These are phyloP conservation scores for Tamias sibiricus DNA, from an alignment of 2,113 vertebrate species.

Conservation along the genomic window DNA sequence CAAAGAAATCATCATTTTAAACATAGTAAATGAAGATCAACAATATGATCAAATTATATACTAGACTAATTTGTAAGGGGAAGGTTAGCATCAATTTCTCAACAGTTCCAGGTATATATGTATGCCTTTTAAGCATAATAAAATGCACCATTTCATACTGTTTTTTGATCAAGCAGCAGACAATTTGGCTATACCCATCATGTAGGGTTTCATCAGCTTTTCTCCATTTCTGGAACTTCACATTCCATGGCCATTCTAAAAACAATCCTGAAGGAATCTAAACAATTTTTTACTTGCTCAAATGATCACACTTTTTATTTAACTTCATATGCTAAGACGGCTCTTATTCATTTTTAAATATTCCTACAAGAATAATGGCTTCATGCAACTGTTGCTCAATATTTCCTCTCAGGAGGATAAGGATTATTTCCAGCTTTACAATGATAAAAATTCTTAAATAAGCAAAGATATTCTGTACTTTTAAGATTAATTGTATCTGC, in stretches of 20 bases:
- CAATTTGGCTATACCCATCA: background rate
- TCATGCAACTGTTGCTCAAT: background rate
- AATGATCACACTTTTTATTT: background rate
- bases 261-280: background rate
- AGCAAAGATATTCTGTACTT: background rate
- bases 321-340: background rate
- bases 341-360: constrained; percentile 38
- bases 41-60: background rate
- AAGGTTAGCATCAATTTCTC: background rate
- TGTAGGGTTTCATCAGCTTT: background rate
- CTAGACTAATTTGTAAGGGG: background rate
- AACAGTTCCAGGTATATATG: background rate
- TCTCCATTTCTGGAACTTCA: background rate
- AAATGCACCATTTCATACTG: background rate
- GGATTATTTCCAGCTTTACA: constrained; percentile 19
- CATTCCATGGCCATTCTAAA: background rate
- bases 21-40: background rate
- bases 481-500: background rate
- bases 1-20: constrained; percentile 17
- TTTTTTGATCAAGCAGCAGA: background rate
- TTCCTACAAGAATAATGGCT: constrained; percentile 15
- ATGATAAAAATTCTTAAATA: constrained; percentile 1
- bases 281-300: background rate
- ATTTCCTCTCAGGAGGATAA: constrained; percentile 24
- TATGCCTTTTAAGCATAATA: background rate